Evolutionary conservation across 2,113 vertebrate species (phyloP).

Genomic region (Scytalopus superciliaris): DNA sequence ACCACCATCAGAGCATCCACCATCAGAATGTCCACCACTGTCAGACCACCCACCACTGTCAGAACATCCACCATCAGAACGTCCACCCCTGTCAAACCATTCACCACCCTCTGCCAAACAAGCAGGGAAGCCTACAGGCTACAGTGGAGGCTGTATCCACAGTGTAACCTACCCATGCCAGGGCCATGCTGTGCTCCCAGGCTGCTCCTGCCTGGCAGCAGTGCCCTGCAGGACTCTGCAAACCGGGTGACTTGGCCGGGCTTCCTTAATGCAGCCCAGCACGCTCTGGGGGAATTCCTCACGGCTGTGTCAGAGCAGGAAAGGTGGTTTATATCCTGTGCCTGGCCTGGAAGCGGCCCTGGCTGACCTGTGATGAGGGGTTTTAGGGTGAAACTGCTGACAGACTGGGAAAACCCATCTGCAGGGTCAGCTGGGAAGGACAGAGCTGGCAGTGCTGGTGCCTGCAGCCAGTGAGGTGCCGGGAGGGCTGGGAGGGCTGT

Average conservation of each 20-base stretch:
- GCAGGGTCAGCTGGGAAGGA: rapidly evolving
- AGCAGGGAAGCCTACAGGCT: not conserved
- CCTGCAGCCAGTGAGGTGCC: not conserved
- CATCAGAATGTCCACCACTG: not conserved
- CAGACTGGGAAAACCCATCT: not conserved
- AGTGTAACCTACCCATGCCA: rapidly evolving
- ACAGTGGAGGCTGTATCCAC: rapidly evolving
- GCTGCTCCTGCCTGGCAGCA: rapidly evolving
- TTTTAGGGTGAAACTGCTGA: not conserved
- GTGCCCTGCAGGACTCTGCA: not conserved
- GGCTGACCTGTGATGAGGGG: not conserved
- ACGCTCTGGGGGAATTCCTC: slow-evolving; percentile 40
- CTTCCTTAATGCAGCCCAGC: slow-evolving; percentile 33
- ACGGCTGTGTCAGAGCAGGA: slow-evolving; percentile 56
- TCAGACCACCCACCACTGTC: not conserved
- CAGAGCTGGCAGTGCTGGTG: not conserved
- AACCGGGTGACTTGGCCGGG: rapidly evolving
- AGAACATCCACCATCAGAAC: no score
- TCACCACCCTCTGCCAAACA: not conserved
- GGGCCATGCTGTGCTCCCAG: rapidly evolving
- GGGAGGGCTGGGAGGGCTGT: rapidly evolving
- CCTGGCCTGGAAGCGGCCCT: not conserved
- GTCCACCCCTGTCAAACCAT: not conserved
- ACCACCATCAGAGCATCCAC: not conserved
- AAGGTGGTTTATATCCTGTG: slow-evolving; percentile 69